phyloP scores from a whole-genome alignment of 2,113 vertebrate genomes.

The Colius striatus region DNA sequence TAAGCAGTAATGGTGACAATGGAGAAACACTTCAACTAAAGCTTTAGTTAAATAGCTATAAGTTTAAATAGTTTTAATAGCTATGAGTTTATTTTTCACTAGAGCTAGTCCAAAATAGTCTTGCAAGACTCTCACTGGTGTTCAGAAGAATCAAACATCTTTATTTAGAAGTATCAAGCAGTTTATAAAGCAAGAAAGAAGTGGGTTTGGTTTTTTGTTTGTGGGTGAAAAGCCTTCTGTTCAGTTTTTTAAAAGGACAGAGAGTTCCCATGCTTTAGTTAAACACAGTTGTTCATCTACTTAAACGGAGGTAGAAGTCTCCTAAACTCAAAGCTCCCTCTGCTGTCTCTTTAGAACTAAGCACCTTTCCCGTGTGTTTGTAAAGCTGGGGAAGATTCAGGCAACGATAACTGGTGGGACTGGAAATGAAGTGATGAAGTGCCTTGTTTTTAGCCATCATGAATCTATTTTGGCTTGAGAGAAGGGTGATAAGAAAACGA shows the following conservation, averaged over 20 bases:
- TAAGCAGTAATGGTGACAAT: conserved; percentile 50
- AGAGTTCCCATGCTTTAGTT: background rate
- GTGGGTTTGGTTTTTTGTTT: too few relatives aligned
- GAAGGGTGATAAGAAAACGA: background rate
- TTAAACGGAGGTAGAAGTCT: background rate
- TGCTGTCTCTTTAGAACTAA: background rate
- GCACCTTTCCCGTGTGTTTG: background rate
- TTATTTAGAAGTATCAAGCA: background rate
- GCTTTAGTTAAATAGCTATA: background rate
- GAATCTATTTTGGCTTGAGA: background rate
- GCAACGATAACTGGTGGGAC: background rate
- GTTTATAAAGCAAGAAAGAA: background rate
- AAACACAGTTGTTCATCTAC: background rate
- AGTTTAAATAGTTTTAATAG: too few relatives aligned
- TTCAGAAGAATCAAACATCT: background rate
- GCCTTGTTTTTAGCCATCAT: background rate
- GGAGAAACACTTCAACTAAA: background rate
- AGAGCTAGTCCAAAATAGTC: background rate
- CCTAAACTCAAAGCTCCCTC: conserved; percentile 43
- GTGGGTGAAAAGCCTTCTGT: background rate
- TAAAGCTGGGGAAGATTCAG: background rate
- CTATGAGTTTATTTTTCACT: background rate
- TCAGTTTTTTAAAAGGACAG: background rate
- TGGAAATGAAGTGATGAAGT: background rate
- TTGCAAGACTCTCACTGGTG: background rate